Evolutionary conservation across 2,888 invertebrate genomes (phyloP), one percentile per base, ranked within the genome.

Genomic region (Fragum sueziense): DNA sequence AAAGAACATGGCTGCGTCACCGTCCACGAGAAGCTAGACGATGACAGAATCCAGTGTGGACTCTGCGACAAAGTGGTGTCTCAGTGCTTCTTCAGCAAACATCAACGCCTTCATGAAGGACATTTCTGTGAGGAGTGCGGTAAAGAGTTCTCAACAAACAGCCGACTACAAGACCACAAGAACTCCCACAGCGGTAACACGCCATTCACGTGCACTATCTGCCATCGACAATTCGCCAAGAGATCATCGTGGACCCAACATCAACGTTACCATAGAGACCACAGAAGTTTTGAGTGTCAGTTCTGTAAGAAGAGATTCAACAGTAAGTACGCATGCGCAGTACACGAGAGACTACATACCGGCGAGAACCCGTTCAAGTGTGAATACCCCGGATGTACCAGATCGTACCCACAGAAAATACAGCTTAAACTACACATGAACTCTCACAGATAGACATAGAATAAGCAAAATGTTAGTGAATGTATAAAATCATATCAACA

Each of bases 341-440:
- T 84, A 37, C 81, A 84, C 47, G 81, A 81, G 41, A 54, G 84
- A 17, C 59, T 81, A n/a, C 84, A 84, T 70, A 84, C 84, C 1
- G 84, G 81, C 20, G 84, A 84, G 9, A 79, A 70, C 25, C 84
- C 84, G 20, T 84, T 79, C 47, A 79, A 57, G 52, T 84, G 84
- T 75, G 59, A 71, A 25, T 54, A 75, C n/a, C 67, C 81, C 68
- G 84, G 84, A 75, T 84, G 84, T 70, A 67, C 41, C 20, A 74
- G 72, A 31, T 69, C 74, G 27, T 84, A 77, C 34, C 84, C 81
- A 6, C 84, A 84, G 77, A 84, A 84, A 41, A 84, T 84, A 31
- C 84, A 84, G 67, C 77, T 84, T 2, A 41, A 70, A 47, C 77
- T 84, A 4, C 84, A 73, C 31, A 34, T 61, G n/a, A 65, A 61